A percentile compares a stretch with the other conserved stretches of the same genome.
Conservation (phyloP, 2,797 vertebrate species). For the Masticophis lateralis region DNA sequence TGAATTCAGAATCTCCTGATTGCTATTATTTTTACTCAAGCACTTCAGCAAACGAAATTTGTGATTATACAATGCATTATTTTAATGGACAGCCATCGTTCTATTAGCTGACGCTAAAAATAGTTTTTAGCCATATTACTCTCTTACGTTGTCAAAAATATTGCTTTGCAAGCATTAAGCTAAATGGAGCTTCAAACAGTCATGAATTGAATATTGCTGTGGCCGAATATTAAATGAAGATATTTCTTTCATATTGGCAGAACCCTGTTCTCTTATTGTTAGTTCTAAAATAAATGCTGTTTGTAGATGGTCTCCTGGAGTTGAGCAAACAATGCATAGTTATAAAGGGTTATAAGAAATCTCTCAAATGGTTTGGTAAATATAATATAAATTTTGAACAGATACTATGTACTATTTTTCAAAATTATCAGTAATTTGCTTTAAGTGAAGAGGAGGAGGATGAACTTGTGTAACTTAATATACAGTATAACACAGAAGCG, state of each 20-base stretch:
- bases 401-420: neutral
- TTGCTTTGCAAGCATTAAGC: neutral
- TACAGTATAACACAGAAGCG: too few species aligned
- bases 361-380: neutral
- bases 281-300: neutral
- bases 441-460: neutral
- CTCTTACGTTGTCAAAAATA: slow-evolving; percentile 22
- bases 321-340: neutral
- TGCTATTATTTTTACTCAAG: neutral
- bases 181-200: slow-evolving; percentile 2
- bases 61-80: neutral
- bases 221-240: neutral
- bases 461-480: neutral
- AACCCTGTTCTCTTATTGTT: neutral
- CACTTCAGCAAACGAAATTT: slow-evolving; percentile 5
- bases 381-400: neutral
- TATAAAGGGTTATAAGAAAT: neutral
- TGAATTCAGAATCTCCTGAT: neutral
- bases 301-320: neutral
- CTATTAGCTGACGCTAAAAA: slow-evolving; percentile 15
- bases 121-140: slow-evolving; percentile 6
- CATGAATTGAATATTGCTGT: neutral
- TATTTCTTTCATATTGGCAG: neutral
- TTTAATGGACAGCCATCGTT: neutral
- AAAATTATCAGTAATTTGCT: neutral